Evolutionary conservation across 1,140 invertebrate genomes (phyloP).

Genomic region (Heliconius hewitsoni): DNA sequence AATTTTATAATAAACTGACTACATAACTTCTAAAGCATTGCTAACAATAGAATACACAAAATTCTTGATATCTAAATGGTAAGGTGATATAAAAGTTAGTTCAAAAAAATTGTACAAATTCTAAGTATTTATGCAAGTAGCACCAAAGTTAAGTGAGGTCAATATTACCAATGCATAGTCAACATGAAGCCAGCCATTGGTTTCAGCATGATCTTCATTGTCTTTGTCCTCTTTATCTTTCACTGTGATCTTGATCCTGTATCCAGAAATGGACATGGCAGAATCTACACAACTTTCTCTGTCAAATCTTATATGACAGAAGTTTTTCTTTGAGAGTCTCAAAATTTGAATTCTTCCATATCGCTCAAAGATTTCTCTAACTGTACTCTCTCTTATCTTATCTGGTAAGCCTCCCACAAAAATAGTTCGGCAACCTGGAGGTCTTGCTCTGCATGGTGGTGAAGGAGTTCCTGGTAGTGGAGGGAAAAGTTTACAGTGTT

Average conservation of each 20-base stretch:
- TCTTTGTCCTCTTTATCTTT: slow-evolving; percentile 82
- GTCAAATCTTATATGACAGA: slow-evolving; percentile 96
- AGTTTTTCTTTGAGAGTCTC: slow-evolving; percentile 96
- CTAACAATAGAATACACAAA: too few species aligned
- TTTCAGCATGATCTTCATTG: slow-evolving; percentile 82
- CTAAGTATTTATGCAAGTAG: neutral
- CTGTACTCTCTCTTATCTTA: slow-evolving; percentile 93
- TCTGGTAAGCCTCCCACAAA: slow-evolving; percentile 97
- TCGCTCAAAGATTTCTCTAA: slow-evolving; percentile 93
- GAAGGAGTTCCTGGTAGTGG: slow-evolving; percentile 92
- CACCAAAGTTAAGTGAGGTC: neutral
- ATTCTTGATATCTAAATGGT: too few species aligned
- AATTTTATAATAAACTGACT: too few species aligned
- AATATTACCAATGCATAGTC: slow-evolving; percentile 91
- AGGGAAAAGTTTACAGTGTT: slow-evolving; percentile 92
- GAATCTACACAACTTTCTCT: slow-evolving; percentile 92
- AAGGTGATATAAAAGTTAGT: too few species aligned
- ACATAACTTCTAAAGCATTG: too few species aligned
- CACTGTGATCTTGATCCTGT: slow-evolving; percentile 89
- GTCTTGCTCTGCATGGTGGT: slow-evolving; percentile 91
- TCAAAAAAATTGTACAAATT: too few species aligned
- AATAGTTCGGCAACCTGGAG: slow-evolving; percentile 94
- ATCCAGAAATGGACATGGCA: slow-evolving; percentile 94
- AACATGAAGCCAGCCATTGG: slow-evolving; percentile 94
- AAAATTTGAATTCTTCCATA: slow-evolving; percentile 93